phyloP scores from a whole-genome alignment of 2,888 invertebrate genomes.

The Drosophila gaucha region DNA sequence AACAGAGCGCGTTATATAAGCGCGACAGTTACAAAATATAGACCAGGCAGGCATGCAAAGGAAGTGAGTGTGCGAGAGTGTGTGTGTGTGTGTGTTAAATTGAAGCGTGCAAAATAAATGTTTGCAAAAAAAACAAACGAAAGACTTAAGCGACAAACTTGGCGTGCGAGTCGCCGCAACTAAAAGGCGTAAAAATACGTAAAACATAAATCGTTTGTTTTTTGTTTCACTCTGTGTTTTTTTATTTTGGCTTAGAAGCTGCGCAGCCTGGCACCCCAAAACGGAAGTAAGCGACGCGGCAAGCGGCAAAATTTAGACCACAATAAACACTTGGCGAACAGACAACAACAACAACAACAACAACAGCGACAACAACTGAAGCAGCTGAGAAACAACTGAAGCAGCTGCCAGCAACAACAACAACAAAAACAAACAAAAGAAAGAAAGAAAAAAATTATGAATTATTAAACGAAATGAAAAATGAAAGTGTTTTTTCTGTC shows the following conservation, averaged over 20 bases:
- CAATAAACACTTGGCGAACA: conserved; percentile 60
- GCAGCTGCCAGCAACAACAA: conserved; percentile 19
- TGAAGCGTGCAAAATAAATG: conserved; percentile 48
- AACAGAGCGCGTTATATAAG: conserved; percentile 52
- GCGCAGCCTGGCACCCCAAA: conserved; percentile 52
- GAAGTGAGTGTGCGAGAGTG: conserved; percentile 52
- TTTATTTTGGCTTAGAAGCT: conserved; percentile 61
- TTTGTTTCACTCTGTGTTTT: conserved; percentile 14
- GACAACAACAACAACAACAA: conserved; percentile 29
- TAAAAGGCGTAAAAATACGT: conserved; percentile 63
- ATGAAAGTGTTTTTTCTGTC: conserved; percentile 73
- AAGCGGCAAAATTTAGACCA: conserved; percentile 65
- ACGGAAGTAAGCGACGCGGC: conserved; percentile 70
- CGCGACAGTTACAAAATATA: conserved; percentile 31
- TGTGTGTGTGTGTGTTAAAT: conserved; percentile 12
- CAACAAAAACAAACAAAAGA: conserved; percentile 33
- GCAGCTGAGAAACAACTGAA: conserved; percentile 54
- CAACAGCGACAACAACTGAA: conserved; percentile 22
- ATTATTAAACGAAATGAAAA: conserved; percentile 77
- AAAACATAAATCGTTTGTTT: conserved; percentile 58
- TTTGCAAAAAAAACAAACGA: conserved; percentile 61
- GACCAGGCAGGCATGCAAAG: conserved; percentile 58
- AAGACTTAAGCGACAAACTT: conserved; percentile 72
- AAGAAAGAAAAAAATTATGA: conserved; percentile 55
- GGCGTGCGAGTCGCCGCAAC: conserved; percentile 52